Base-by-base conservation (phyloP, 2,113 vertebrate genomes). In the Sigmodon hispidus region DNA sequence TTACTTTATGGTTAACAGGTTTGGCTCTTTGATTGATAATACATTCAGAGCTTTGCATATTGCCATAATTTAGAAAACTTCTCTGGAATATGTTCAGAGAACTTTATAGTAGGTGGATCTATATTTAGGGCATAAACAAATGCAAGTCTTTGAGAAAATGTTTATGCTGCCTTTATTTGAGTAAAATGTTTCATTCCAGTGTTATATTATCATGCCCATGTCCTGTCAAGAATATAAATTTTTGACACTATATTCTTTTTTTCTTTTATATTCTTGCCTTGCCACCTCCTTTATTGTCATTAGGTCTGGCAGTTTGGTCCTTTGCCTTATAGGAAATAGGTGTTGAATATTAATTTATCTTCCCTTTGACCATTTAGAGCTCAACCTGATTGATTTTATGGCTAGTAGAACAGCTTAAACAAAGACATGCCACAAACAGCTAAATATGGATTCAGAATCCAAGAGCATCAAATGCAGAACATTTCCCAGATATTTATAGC, bases 401-500 rank as follows among this genome's bases (percentile, higher is more conserved):
- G 96, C 96, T 97, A 92, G 83, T 96, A 96, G 96, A 97, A 55
- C 97, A 94, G 97, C 95, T 98, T 97, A 93, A 97, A 98, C 97
- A 97, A 97, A 98, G 98, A 96, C 97, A 98, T 98, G 97, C 96
- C 94, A 85, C 96, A 97, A 97, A 91, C 97, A 98, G 96, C 97
- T 98, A 98, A 98, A 98, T 98, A 97, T 97, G 98, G 98, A 98
- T 98, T 98, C 94, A 97, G 97, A 98, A 98, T 96, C 97, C 90
- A 94, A 96, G 97, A 98, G 97, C 98, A 98, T 97, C 98, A 98
- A 98, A 98, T 98, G 98, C 93, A 96, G 93, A 97, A 96, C 97
- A 97, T 97, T 96, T 97, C 96, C 95, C 95, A 94, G 97, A 98
- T 98, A 98, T 98, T 98, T 98, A 98, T 98, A 98, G 98, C 97